phyloP scores from a whole-genome alignment of 1,140 invertebrate species.

The Caenorhabditis latens region DNA sequence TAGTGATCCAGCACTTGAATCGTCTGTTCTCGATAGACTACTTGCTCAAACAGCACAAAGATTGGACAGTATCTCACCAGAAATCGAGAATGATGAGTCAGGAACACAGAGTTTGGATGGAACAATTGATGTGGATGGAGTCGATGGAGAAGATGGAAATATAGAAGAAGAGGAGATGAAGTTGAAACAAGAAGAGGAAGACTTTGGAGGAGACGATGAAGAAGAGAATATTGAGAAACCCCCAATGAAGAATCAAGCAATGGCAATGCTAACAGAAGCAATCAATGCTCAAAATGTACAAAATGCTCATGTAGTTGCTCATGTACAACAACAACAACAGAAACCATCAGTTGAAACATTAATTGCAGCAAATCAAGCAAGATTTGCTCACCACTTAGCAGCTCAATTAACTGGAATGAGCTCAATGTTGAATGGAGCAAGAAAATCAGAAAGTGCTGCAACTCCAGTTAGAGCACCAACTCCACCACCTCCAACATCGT shows the following conservation, averaged over 20 bases:
- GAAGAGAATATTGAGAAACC: slow-evolving; percentile 2
- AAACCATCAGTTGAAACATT: slow-evolving; percentile 32
- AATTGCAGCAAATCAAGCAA: slow-evolving; percentile 25
- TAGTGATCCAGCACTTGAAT: slow-evolving; percentile 28
- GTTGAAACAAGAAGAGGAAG: background rate
- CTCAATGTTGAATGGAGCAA: slow-evolving; percentile 42
- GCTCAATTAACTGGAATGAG: slow-evolving; percentile 34
- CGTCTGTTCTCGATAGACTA: slow-evolving; percentile 29
- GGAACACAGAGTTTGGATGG: slow-evolving; percentile 59
- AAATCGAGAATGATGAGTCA: slow-evolving; percentile 61
- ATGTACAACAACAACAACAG: background rate
- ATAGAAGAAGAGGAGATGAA: slow-evolving; percentile 4
- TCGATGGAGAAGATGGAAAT: slow-evolving; percentile 24
- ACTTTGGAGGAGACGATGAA: slow-evolving; percentile 13
- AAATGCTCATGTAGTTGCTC: background rate
- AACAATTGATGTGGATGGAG: slow-evolving; percentile 40
- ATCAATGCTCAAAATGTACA: slow-evolving; percentile 28
- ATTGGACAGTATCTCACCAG: slow-evolving; percentile 52
- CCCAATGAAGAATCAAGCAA: background rate
- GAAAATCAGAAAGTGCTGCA: slow-evolving; percentile 23
- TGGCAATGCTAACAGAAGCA: slow-evolving; percentile 14
- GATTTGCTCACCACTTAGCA: slow-evolving; percentile 43
- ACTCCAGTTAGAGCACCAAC: background rate
- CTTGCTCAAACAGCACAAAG: slow-evolving; percentile 42
- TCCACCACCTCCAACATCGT: slow-evolving; percentile 1